These are phyloP conservation scores for Seira ritae DNA, from an alignment of 2,888 invertebrate species.

Conservation along the genomic window DNA sequence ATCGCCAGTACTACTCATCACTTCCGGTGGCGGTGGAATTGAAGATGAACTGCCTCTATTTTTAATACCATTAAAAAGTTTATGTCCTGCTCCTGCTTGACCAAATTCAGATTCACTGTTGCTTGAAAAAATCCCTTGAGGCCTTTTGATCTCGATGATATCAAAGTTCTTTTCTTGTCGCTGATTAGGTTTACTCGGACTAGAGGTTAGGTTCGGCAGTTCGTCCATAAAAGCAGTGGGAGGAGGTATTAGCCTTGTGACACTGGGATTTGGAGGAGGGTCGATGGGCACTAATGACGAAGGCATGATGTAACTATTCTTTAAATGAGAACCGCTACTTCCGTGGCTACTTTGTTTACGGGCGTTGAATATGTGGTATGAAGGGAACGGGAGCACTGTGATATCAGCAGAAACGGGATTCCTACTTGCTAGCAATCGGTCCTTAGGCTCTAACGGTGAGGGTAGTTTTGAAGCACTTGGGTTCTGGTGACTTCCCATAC, in stretches of 20 bases:
- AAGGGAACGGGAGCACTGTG: conserved; percentile 20
- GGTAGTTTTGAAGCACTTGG: conserved; percentile 6
- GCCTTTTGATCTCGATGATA: conserved; percentile 41
- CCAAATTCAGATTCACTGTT: conserved; percentile 37
- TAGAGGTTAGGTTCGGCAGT: background rate
- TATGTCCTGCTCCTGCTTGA: background rate
- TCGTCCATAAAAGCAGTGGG: conserved; percentile 42
- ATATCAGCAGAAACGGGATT: conserved; percentile 22
- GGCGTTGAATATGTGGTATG: background rate
- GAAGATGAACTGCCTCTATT: background rate
- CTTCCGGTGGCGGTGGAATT: too few relatives aligned
- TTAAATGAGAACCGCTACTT: background rate
- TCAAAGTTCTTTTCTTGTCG: background rate
- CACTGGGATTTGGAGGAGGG: background rate
- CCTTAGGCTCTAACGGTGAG: conserved; percentile 40
- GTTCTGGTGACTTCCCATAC: background rate
- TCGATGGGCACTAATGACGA: conserved; percentile 21
- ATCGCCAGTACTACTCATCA: background rate
- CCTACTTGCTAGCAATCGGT: conserved; percentile 4
- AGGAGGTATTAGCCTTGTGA: conserved; percentile 24
- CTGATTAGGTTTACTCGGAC: background rate
- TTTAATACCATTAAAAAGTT: background rate
- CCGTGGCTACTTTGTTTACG: background rate
- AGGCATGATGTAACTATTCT: conserved; percentile 37
- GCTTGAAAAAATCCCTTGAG: background rate